These are phyloP conservation scores for Baryphthengus martii DNA, from an alignment of 2,113 vertebrate genomes.

Conservation along the genomic window DNA sequence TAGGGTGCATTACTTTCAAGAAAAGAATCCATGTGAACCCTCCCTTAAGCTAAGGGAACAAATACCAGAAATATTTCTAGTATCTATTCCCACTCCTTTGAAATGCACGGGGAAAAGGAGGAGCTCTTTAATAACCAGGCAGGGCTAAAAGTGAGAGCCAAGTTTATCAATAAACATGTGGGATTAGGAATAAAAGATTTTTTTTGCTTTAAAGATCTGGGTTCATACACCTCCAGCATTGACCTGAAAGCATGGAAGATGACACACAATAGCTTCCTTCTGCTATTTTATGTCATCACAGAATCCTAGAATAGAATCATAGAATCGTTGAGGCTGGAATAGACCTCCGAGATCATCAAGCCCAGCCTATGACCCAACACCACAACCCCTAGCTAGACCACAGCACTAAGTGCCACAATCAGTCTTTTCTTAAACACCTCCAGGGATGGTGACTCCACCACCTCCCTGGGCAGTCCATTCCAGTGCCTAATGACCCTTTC, in stretches of 20 bases:
- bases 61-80: neutral
- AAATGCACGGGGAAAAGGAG: neutral
- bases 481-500: too few relatives aligned
- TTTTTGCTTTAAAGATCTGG: neutral
- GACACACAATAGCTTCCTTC: neutral
- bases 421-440: too few relatives aligned
- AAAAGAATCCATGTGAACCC: neutral
- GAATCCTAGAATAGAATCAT: too few relatives aligned
- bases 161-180: neutral
- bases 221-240: neutral
- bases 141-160: neutral
- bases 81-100: neutral
- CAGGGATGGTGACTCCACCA: too few relatives aligned
- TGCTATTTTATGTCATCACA: neutral
- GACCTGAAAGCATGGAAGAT: neutral
- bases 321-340: too few relatives aligned
- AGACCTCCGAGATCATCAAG: too few relatives aligned
- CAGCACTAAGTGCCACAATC: too few relatives aligned
- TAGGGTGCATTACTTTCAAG: neutral
- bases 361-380: too few relatives aligned
- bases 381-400: too few relatives aligned
- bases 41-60: neutral
- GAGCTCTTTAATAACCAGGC: neutral
- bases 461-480: too few relatives aligned
- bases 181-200: neutral